Conservation (phyloP, 2,888 invertebrate species). For the Serripes groenlandicus region DNA sequence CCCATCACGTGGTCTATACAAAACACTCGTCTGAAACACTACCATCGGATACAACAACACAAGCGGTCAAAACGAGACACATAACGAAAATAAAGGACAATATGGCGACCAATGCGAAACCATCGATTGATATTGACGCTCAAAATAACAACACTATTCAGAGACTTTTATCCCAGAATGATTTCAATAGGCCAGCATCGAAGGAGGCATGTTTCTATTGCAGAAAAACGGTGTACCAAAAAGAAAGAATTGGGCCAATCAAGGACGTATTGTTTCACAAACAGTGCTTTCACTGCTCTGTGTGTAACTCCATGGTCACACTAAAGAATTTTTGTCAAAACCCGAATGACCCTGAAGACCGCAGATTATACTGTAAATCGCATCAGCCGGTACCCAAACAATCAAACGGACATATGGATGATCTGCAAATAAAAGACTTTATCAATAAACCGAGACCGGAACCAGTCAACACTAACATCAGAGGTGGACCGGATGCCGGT, state of each 20-base stretch:
- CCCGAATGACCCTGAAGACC: constrained; percentile 74
- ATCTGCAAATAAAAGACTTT: constrained; percentile 51
- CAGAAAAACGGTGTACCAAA: constrained; percentile 97
- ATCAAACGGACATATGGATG: constrained; percentile 48
- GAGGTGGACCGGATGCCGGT: constrained; percentile 68
- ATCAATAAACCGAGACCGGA: constrained; percentile 63
- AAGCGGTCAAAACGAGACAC: constrained; percentile 21
- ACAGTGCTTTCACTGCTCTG: constrained; percentile 97
- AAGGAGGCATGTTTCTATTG: constrained; percentile 91
- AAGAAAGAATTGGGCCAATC: constrained; percentile 94
- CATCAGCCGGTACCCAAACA: constrained; percentile 70
- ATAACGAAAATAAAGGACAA: constrained; percentile 19
- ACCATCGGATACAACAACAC: background rate
- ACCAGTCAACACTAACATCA: constrained; percentile 57
- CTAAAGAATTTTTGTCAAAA: constrained; percentile 80
- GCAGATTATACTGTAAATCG: constrained; percentile 80
- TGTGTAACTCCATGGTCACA: constrained; percentile 90
- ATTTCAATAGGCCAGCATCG: background rate
- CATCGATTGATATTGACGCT: background rate
- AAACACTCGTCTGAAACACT: constrained; percentile 14
- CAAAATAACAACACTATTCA: background rate
- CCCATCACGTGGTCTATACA: constrained; percentile 36
- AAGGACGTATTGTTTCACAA: constrained; percentile 97
- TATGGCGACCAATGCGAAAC: background rate
- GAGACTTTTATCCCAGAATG: background rate